Conservation (phyloP, 2,888 invertebrate species). For the Venusia cambrica region DNA sequence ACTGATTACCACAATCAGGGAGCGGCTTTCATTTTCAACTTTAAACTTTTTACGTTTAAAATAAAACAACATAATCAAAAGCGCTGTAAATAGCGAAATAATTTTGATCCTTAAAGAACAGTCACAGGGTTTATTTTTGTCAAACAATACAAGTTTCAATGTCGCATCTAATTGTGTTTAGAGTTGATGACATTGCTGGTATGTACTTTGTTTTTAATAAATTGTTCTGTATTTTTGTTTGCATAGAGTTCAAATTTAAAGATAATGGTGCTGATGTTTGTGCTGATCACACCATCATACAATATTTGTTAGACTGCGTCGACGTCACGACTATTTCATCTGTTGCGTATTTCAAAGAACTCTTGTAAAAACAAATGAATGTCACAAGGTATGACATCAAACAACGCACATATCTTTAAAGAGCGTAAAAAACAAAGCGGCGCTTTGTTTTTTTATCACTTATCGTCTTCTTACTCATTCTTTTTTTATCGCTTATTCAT, state of each 20-base stretch:
- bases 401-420: too few species aligned
- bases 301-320: neutral
- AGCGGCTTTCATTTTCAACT: too few species aligned
- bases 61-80: too few species aligned
- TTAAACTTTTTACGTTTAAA: too few species aligned
- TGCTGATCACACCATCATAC: slow-evolving; percentile 1
- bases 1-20: too few species aligned
- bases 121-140: slow-evolving; percentile 3
- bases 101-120: slow-evolving; percentile 2
- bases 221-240: neutral
- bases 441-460: too few species aligned
- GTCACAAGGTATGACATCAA: slow-evolving; percentile 6
- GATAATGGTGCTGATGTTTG: neutral
- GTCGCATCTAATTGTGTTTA: slow-evolving; percentile 50
- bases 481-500: too few species aligned
- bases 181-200: slow-evolving; percentile 23
- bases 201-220: neutral
- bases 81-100: too few species aligned
- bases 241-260: slow-evolving; percentile 4
- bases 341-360: slow-evolving; percentile 1
- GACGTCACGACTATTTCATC: slow-evolving; percentile 13
- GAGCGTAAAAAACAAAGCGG: too few species aligned
- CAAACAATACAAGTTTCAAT: slow-evolving; percentile 30
- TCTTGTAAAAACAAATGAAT: slow-evolving; percentile 4
- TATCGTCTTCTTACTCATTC: too few species aligned